Percentiles rank a stretch among this genome's conserved stretches.
phyloP scores from a whole-genome alignment of 2,797 vertebrate genomes.

The Sebastes taczanowskii region DNA sequence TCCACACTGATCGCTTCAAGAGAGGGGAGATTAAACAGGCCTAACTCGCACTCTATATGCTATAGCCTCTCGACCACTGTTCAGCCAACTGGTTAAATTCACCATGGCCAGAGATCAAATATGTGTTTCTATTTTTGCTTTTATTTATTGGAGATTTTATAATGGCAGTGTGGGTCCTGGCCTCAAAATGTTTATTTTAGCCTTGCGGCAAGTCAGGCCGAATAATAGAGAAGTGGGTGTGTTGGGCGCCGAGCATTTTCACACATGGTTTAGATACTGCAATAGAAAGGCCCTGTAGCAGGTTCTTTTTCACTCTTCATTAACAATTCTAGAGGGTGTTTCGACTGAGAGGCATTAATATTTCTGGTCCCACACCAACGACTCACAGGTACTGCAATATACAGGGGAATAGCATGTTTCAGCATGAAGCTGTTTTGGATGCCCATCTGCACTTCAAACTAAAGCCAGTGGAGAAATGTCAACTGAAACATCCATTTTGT shows the following conservation, averaged over 20 bases:
- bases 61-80: not conserved
- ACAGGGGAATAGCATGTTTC: slow-evolving; percentile 5
- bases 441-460: not conserved
- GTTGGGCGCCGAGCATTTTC: slow-evolving; percentile 45
- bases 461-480: not conserved
- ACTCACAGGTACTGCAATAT: slow-evolving; percentile 16
- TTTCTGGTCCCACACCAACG: slow-evolving; percentile 32
- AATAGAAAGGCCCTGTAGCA: slow-evolving; percentile 30
- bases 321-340: slow-evolving; percentile 61
- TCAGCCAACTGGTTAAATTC: slow-evolving; percentile 35
- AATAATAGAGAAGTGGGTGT: slow-evolving; percentile 36
- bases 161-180: slow-evolving; percentile 6
- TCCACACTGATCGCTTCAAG: slow-evolving; percentile 27
- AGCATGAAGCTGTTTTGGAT: not conserved
- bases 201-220: slow-evolving; percentile 46
- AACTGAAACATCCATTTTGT: slow-evolving; percentile 24
- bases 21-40: slow-evolving; percentile 6
- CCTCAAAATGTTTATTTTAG: slow-evolving; percentile 52
- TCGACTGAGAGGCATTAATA: slow-evolving; percentile 55
- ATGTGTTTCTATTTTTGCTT: slow-evolving; percentile 47
- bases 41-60: not conserved
- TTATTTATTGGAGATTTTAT: slow-evolving; percentile 45
- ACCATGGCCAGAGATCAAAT: slow-evolving; percentile 22
- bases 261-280: slow-evolving; percentile 36
- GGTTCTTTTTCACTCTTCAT: slow-evolving; percentile 61